phyloP scores from a whole-genome alignment of 1,140 invertebrate genomes.

The Bombus haemorrhoidalis region DNA sequence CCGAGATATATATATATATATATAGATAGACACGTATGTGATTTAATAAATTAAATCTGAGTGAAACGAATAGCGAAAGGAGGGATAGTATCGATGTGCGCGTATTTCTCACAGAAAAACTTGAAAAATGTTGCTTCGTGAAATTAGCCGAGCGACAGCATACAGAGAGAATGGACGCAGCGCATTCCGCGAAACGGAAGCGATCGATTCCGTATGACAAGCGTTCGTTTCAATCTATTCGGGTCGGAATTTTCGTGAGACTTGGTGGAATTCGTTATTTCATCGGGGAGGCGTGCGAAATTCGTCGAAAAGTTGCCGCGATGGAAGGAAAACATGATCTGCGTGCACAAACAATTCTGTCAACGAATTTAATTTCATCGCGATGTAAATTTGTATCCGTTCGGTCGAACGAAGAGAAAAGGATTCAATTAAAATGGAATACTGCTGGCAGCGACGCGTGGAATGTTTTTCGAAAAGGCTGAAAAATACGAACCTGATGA shows the following conservation, averaged over 20 bases:
- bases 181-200: slow-evolving; percentile 13
- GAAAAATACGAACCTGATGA: slow-evolving; percentile 22
- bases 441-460: background rate
- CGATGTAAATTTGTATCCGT: slow-evolving; percentile 50
- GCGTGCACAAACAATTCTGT: slow-evolving; percentile 47
- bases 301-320: slow-evolving; percentile 9
- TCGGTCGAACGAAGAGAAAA: slow-evolving; percentile 24
- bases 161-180: background rate
- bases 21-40: background rate
- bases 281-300: slow-evolving; percentile 11
- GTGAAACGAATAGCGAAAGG: background rate
- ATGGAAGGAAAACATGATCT: slow-evolving; percentile 43
- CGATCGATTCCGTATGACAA: slow-evolving; percentile 29
- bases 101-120: background rate
- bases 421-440: slow-evolving; percentile 44
- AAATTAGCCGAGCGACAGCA: background rate
- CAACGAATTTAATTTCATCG: slow-evolving; percentile 48
- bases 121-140: background rate
- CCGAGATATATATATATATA: no score
- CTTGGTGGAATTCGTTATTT: slow-evolving; percentile 32
- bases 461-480: slow-evolving; percentile 19
- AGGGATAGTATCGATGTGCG: no score
- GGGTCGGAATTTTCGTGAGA: slow-evolving; percentile 11
- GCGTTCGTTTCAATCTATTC: slow-evolving; percentile 13
- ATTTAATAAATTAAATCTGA: background rate